phyloP scores from a whole-genome alignment of 2,888 invertebrate species.

The Chrysolina oricalcia region DNA sequence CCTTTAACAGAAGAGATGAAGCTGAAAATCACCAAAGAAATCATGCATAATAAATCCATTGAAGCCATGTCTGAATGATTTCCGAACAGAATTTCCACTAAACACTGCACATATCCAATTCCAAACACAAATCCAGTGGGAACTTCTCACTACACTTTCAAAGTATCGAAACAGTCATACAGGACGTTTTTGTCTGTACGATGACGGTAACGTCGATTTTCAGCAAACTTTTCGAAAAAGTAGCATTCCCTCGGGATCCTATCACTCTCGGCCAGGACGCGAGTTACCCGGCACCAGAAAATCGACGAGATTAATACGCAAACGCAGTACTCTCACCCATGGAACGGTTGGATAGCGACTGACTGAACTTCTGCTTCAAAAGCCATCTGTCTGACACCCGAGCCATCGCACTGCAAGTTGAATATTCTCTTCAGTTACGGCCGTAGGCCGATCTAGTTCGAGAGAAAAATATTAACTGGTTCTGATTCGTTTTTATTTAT shows the following conservation, averaged over 20 bases:
- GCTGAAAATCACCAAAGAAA: constrained; percentile 31
- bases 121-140: constrained; percentile 27
- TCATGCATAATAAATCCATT: constrained; percentile 37
- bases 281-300: neutral
- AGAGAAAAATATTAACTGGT: constrained; percentile 65
- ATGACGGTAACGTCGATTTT: neutral
- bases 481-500: constrained; percentile 66
- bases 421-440: constrained; percentile 47
- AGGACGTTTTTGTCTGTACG: neutral
- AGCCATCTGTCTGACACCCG: constrained; percentile 51
- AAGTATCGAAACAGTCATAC: constrained; percentile 28
- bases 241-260: neutral
- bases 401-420: constrained; percentile 47
- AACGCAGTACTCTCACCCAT: constrained; percentile 40
- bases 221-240: neutral
- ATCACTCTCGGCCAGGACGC: neutral
- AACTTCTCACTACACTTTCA: constrained; percentile 32
- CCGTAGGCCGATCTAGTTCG: constrained; percentile 58
- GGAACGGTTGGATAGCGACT: constrained; percentile 46
- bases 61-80: constrained; percentile 33
- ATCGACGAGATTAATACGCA: constrained; percentile 33
- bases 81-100: constrained; percentile 29
- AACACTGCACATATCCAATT: constrained; percentile 41
- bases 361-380: constrained; percentile 47
- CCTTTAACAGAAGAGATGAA: constrained; percentile 39